Evolutionary conservation across 2,888 invertebrate genomes (phyloP), one percentile per base, ranked within the genome.

Genomic region (Altica lythri): DNA sequence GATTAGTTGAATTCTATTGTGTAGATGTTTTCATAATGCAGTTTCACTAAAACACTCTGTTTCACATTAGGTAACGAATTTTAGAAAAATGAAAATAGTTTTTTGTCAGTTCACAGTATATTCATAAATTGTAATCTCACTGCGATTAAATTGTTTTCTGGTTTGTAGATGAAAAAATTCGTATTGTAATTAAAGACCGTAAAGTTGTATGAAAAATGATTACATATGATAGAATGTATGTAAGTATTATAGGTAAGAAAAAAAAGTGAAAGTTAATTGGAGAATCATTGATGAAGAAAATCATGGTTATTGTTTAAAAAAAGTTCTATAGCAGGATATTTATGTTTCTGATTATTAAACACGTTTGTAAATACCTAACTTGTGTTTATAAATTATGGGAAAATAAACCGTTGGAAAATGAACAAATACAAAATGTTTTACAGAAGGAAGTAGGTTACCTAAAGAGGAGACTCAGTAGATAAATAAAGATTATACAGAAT

Each of bases 201-300:
- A n/a, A 27, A 27, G 27, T 27, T 27, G 27, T 27, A n/a, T 4
- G n/a, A 27, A 27, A 27, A 4, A 8, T 27, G 27, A 27, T 27
- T 34, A 34, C 34, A 34, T 34, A 30, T 10, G n/a, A 8, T 5
- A n/a, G n/a, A n/a, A n/a, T n/a, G n/a, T n/a, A n/a, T n/a, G n/a
- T n/a, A n/a, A 30, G n/a, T n/a, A n/a, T 27, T 27, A 27, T 27
- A 9, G 9, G 4, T n/a, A 27, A n/a, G n/a, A 25, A 25, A n/a
- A 25, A 34, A 34, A 34, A 34, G 34, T 34, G 34, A 34, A 34
- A 34, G 34, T 34, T 14, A 13, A 34, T 34, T 14, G 14, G 34
- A 13, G 6, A 12, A 34, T 34, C 34, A 34, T 34, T 34, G 13
- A 34, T 13, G 34, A 34, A 34, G 34, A 34, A 34, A 34, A 34